Evolutionary conservation across 2,888 invertebrate genomes (phyloP).

Genomic region (Catocala nupta): DNA sequence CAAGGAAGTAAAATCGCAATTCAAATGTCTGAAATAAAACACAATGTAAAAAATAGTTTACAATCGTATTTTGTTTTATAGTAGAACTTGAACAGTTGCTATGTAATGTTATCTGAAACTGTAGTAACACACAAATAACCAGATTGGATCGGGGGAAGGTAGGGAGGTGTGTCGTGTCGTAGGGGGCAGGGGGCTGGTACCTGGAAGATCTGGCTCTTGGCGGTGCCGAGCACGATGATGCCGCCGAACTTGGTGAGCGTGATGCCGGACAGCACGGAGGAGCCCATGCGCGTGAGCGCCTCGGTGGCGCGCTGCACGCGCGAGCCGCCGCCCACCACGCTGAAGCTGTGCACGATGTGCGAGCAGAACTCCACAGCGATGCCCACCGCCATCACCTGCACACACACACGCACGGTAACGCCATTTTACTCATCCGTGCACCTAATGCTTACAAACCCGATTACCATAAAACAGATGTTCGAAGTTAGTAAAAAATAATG

Average conservation of each 20-base stretch:
- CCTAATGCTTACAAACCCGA: neutral
- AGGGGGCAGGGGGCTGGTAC: constrained; percentile 66
- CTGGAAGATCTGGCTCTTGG: constrained; percentile 99
- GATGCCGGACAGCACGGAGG: constrained; percentile 98
- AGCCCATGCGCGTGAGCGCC: constrained; percentile 96
- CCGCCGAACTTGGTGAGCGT: constrained; percentile 99
- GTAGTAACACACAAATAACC: too few relatives aligned
- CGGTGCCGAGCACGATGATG: constrained; percentile 98
- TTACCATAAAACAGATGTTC: neutral
- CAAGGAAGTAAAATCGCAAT: too few relatives aligned
- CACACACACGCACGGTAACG: neutral
- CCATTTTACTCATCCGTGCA: neutral
- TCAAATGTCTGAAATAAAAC: too few relatives aligned
- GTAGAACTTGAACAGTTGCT: too few relatives aligned
- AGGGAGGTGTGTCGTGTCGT: too few relatives aligned
- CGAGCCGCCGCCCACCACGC: constrained; percentile 90
- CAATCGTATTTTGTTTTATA: too few relatives aligned
- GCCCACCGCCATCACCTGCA: constrained; percentile 97
- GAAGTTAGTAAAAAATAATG: too few relatives aligned
- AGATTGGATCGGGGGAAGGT: too few relatives aligned
- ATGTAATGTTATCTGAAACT: too few relatives aligned
- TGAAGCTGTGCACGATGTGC: constrained; percentile 98
- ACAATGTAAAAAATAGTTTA: too few relatives aligned
- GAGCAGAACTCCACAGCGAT: constrained; percentile 99
- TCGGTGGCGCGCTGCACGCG: constrained; percentile 93